Evolutionary conservation across 2,888 invertebrate genomes (phyloP).

Genomic region (Drosophila mimica): DNA sequence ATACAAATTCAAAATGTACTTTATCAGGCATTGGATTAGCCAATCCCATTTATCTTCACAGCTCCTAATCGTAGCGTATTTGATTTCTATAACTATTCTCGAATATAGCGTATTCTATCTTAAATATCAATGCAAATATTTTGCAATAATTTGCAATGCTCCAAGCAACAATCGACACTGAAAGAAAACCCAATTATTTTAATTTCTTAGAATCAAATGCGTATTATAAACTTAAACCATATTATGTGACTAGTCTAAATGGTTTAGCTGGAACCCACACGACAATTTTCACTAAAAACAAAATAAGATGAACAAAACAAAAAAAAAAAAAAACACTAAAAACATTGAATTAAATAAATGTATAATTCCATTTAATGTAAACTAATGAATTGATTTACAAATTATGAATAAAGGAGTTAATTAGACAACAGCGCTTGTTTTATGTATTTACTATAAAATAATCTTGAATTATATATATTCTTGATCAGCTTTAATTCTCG

Average conservation of each 20-base stretch:
- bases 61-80: conserved; percentile 60
- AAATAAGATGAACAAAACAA: conserved; percentile 10
- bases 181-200: conserved; percentile 53
- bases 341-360: conserved; percentile 48
- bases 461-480: not conserved
- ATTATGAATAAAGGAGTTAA: conserved; percentile 77
- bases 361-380: conserved; percentile 75
- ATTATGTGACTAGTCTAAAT: conserved; percentile 79
- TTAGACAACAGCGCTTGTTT: conserved; percentile 41
- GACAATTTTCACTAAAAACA: conserved; percentile 39
- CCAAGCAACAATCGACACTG: conserved; percentile 52
- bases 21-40: conserved; percentile 53
- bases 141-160: conserved; percentile 70
- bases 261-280: conserved; percentile 71
- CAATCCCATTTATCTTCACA: conserved; percentile 46
- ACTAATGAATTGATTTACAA: conserved; percentile 74
- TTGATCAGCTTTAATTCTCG: not conserved
- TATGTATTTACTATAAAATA: not conserved
- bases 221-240: conserved; percentile 75
- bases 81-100: conserved; percentile 72
- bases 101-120: conserved; percentile 54
- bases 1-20: conserved; percentile 41
- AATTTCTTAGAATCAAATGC: conserved; percentile 79
- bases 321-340: conserved; percentile 22
- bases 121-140: conserved; percentile 32